Evolutionary conservation across 2,797 vertebrate species (phyloP), one percentile per base, ranked within the genome.

Genomic region (Staurois parvus): DNA sequence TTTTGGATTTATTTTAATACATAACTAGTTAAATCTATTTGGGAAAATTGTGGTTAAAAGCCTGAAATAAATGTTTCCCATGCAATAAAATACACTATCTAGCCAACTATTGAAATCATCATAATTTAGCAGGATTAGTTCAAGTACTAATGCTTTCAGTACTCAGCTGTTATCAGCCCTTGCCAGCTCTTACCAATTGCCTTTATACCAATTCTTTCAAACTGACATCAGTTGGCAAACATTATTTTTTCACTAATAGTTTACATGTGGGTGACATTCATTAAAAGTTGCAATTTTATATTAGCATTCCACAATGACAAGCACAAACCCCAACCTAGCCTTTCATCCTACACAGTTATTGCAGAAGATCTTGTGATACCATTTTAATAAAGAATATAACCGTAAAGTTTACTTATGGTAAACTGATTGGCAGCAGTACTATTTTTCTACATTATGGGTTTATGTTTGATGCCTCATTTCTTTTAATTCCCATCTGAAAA

Each of bases 401-500:
- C 80, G n/a, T 68, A 30, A 73, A 76, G 73, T 69, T 73, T 85
- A 64, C 66, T 75, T 75, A 85, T 68, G 56, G 56, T 40, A 40
- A 26, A 30, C 70, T 81, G 62, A 85, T 79, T 85, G 77, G 77
- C 78, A 85, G 66, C 72, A 29, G 24, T 69, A 81, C n/a, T 75
- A 72, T 81, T 74, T 30, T 85, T 74, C 62, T 80, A 15, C 26
- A 75, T 76, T 81, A 81, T n/a, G 62, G 45, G 32, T 75, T 85
- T 81, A 85, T 59, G 34, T 75, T n/a, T 85, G 48, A 81, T 81
- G 64, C 52, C 67, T 80, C 64, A 42, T 81, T 75, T 68, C 84
- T 76, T 85, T 84, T 59, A 67, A 75, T 85, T 75, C 76, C 78
- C 84, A 80, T 85, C 34, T 79, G 76, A 79, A 70, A 73, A 72